These are phyloP conservation scores for Psettodes erumei DNA, from an alignment of 2,113 vertebrate genomes.

Conservation along the genomic window DNA sequence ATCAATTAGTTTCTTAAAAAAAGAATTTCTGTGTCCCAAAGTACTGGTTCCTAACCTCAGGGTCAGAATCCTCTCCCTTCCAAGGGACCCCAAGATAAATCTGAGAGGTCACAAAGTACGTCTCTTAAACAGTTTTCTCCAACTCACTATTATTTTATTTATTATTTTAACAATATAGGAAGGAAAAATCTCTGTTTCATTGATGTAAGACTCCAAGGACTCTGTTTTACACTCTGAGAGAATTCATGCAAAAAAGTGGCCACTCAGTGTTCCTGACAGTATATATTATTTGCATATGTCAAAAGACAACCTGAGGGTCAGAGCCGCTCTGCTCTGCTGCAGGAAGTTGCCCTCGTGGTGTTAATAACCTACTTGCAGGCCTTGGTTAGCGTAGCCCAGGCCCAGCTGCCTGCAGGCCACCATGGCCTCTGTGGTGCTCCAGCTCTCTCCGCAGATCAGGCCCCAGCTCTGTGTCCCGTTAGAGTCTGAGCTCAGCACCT, in stretches of 20 bases:
- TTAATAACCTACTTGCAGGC: constrained; percentile 90
- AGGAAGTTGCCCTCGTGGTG: constrained; percentile 17
- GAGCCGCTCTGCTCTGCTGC: constrained; percentile 13
- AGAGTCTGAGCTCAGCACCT: constrained; percentile 82
- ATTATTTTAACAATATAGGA: neutral
- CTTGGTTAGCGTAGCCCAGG: constrained; percentile 94
- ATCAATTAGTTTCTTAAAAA: neutral
- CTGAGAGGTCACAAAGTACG: neutral
- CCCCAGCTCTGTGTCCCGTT: constrained; percentile 88
- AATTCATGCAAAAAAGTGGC: neutral
- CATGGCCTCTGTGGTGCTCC: constrained; percentile 91
- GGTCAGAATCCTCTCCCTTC: no score
- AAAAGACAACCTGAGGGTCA: neutral
- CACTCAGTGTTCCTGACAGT: constrained; percentile 40
- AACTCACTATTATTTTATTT: neutral
- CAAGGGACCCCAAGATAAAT: no score
- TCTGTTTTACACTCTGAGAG: no score
- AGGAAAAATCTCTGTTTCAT: no score
- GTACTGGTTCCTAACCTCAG: no score
- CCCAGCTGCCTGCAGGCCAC: constrained; percentile 95
- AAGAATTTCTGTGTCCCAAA: no score
- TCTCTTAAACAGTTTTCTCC: no score
- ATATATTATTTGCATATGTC: constrained; percentile 53
- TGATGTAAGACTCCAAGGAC: no score
- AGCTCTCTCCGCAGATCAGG: constrained; percentile 93